Evolutionary conservation across 2,797 vertebrate species (phyloP), one percentile per base, ranked within the genome.

Genomic region (Huso huso): DNA sequence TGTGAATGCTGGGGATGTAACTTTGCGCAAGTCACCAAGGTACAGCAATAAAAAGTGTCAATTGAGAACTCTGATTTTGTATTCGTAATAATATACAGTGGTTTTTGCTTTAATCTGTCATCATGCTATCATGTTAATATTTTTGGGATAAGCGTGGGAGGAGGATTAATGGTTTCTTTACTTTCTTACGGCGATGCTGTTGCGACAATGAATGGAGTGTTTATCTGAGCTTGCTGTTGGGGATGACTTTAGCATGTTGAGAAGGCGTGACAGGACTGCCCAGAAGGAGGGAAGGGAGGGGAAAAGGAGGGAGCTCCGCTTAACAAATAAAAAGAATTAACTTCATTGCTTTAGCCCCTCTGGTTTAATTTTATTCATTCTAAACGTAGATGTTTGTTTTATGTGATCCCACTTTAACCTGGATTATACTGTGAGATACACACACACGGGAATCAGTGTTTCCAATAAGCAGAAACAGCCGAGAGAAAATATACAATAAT

Each of bases 321-420:
- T 92, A 90, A 90, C 89, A 91, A 90, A 90, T 90, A 90, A 90
- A 90, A 89, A 87, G 87, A 91, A 92, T 91, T 89, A 93, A 93
- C 89, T 91, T 89, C 89, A 86, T 90, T 83, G 85, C 87, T 88
- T 89, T 88, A 81, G 84, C 86, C 83, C 84, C 73, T 86, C 77
- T 75, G 80, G 75, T 86, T 89, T 88, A 87, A 84, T 84, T 82
- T 76, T 83, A 86, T 84, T 88, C 85, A 86, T 86, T 82, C 79
- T 66, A 70, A 64, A 69, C 64, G 63, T 65, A 62, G 52, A 55
- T 59, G 68, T 60, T 68, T 37, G 57, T 57, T 50, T 57, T 67
- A 69, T 62, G 55, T 63, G 2, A 49, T 58, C 48, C 65, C 51
- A 18, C 11, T 50, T 66, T 18, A 59, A 49, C 23, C 66, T 6